A percentile compares a stretch with the other conserved stretches of the same genome.
Evolutionary conservation across 2,113 vertebrate species (phyloP).

Genomic region (Turnix velox): DNA sequence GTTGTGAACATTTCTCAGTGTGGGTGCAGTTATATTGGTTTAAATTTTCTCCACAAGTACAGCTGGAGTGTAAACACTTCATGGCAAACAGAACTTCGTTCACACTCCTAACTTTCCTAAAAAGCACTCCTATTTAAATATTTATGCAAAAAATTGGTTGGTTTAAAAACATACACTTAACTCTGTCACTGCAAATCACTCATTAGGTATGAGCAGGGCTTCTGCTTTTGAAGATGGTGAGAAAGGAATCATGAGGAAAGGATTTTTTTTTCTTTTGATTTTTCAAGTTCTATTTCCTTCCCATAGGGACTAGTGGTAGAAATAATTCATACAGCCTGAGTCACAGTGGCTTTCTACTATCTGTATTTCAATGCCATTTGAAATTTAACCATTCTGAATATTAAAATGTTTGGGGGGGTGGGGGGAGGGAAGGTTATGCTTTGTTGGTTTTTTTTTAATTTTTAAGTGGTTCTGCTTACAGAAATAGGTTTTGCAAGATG

Average conservation of each 20-base stretch:
- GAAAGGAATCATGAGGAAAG: not conserved
- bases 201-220: not conserved
- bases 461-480: not conserved
- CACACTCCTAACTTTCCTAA: not conserved
- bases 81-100: not conserved
- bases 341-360: not conserved
- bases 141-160: not conserved
- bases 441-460: not conserved
- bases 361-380: not conserved
- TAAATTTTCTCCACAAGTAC: not conserved
- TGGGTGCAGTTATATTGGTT: not conserved
- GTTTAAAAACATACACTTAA: not conserved
- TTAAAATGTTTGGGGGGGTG: not conserved
- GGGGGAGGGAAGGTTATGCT: not conserved
- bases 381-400: not conserved
- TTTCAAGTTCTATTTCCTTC: not conserved
- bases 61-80: not conserved
- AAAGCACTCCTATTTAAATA: constrained; percentile 17
- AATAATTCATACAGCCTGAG: not conserved
- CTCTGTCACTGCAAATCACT: not conserved
- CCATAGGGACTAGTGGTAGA: not conserved
- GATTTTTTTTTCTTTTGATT: not conserved
- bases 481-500: not conserved
- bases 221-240: not conserved
- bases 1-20: not conserved